Percentiles rank a stretch among this genome's conserved stretches.
Evolutionary conservation across 37 sponge, comb jelly and placozoan species (phyloP).

Genomic region (Spongilla lacustris): DNA sequence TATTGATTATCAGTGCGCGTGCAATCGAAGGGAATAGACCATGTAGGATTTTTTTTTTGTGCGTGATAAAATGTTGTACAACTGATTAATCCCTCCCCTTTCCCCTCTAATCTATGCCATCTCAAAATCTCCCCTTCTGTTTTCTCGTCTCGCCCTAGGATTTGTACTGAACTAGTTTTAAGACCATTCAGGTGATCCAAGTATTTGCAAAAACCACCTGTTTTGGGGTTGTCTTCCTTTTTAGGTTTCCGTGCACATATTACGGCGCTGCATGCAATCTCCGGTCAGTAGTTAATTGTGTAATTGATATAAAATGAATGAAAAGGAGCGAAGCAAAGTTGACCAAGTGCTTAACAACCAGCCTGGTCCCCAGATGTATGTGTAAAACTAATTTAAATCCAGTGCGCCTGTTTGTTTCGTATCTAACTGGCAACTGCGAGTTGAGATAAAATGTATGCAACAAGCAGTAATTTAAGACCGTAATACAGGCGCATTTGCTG

Average conservation of each 20-base stretch:
- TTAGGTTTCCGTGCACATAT: conserved; percentile 1
- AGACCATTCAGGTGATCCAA: conserved; percentile 1
- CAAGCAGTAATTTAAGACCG: not conserved
- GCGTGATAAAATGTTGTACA: not conserved
- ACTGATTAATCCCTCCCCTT: not conserved
- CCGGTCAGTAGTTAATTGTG: not conserved
- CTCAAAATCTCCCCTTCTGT: not conserved
- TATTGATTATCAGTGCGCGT: not conserved
- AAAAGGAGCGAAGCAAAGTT: not conserved
- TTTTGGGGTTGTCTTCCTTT: not conserved
- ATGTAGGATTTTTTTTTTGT: not conserved
- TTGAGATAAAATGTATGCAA: not conserved
- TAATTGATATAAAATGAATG: not conserved
- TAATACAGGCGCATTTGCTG: conserved; percentile 1
- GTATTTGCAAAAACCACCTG: not conserved
- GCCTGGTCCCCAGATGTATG: conserved; percentile 1
- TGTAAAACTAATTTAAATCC: conserved; percentile 1
- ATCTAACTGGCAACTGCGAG: conserved; percentile 1
- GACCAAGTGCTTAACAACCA: not conserved
- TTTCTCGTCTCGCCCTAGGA: not conserved
- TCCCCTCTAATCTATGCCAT: conserved; percentile 1
- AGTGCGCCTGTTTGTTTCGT: not conserved
- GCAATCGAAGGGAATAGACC: conserved; percentile 1
- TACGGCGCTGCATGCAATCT: conserved; percentile 1
- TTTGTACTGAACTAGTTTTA: not conserved